Base-by-base conservation (phyloP, 2,113 vertebrate genomes). In the Quiscalus mexicanus region DNA sequence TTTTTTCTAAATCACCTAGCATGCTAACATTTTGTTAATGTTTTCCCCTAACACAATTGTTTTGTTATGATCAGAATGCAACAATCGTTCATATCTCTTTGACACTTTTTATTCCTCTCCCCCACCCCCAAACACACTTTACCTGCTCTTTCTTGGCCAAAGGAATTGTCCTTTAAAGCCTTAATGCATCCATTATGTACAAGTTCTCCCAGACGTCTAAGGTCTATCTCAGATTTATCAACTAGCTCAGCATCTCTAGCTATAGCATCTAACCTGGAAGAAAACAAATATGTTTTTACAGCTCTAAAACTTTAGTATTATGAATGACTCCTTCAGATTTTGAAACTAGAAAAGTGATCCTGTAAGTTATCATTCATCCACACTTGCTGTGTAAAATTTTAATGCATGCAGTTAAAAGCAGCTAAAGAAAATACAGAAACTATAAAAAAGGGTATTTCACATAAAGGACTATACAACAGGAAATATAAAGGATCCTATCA, bases 241-340 rank as follows among this genome's bases (percentile, higher is more conserved):
- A 99, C 99, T 41, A 99, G 97, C 85, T 99, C 99, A 80, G 99
- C 99, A 93, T 99, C 99, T 69, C 99, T 99, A 94, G 99, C 99
- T 88, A 99, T 99, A 62, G 99, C 99, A 93, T 99, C 99, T 97
- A 99, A 97, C 95, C 99, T 99, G 95, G 70, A 97, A 97, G 41
- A 96, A 95, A 96, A 92, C 33, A 95, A 75, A 75, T 50, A 92
- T 63, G 31, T 30, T 89, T 95, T 83, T 80, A 94, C 31, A 86
- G 8, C 23, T 92, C 41, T 75, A 47, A 87, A 84, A 56, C 18
- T 74, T 75, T n/a, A 86, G 60, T 55, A 86, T 76, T 68, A 75
- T 63, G 28, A 88, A 64, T 53, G n/a, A 62, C 19, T 49, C 65
- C 39, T 90, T 83, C 52, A 92, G 44, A 87, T 45, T 71, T 53